phyloP scores from a whole-genome alignment of 2,888 invertebrate genomes.

The Aphodius granarius region DNA sequence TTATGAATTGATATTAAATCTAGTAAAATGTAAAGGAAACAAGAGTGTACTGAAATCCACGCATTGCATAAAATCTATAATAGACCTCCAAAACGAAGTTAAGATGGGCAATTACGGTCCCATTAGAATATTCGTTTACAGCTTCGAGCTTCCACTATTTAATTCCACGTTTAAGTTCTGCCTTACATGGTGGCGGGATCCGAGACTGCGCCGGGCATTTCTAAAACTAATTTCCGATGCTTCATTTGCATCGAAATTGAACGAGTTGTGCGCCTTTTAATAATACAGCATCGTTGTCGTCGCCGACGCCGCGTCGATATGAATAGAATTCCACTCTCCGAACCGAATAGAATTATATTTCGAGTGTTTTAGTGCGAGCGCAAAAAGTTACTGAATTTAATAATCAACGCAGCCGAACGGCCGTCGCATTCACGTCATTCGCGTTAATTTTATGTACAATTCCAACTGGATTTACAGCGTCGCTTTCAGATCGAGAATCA shows the following conservation, averaged over 20 bases:
- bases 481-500: not conserved
- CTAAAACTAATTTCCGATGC: conserved; percentile 10
- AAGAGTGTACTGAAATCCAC: not conserved
- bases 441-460: not conserved
- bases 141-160: not conserved
- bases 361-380: not conserved
- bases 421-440: not conserved
- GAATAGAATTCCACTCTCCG: not conserved
- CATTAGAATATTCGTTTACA: not conserved
- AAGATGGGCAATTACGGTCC: not conserved
- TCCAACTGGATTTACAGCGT: not conserved
- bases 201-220: not conserved
- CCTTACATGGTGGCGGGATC: not conserved
- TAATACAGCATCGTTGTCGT: not conserved
- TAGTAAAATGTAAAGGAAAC: not conserved
- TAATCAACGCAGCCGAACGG: not conserved
- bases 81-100: not conserved
- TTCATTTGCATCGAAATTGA: conserved; percentile 13
- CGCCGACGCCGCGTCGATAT: not conserved
- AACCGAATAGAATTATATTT: not conserved
- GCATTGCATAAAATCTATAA: not conserved
- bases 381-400: not conserved
- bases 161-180: not conserved
- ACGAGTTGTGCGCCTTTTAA: conserved; percentile 11
- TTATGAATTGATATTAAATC: not conserved